Conservation (phyloP, 2,797 vertebrate species). For the Lacerta viridis region DNA sequence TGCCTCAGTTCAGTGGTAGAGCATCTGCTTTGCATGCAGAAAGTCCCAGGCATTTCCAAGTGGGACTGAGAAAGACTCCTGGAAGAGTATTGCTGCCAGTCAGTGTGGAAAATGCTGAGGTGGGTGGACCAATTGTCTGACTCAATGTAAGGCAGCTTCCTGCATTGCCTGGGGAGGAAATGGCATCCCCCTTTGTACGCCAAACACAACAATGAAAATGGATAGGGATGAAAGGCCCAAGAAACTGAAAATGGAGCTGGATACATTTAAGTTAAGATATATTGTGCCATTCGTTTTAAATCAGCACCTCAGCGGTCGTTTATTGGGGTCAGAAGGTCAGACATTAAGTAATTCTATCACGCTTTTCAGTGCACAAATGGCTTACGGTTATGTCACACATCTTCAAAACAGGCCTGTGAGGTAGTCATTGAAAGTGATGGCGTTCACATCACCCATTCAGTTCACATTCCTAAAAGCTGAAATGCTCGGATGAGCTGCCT, state of each 20-base stretch:
- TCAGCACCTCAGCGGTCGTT: not conserved
- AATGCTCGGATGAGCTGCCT: not conserved
- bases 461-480: not conserved
- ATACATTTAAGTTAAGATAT: not conserved
- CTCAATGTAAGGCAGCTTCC: not conserved
- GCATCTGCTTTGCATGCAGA: not conserved
- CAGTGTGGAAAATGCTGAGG: no score
- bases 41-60: not conserved
- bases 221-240: not conserved
- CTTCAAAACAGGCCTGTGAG: slow-evolving; percentile 18
- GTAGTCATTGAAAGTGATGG: not conserved
- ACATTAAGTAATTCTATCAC: slow-evolving; percentile 12
- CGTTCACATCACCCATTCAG: not conserved
- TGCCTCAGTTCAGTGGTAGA: not conserved
- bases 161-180: not conserved
- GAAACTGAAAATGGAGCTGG: not conserved
- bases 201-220: not conserved
- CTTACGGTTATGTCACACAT: not conserved
- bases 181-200: not conserved
- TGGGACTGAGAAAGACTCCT: not conserved
- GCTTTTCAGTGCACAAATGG: slow-evolving; percentile 25
- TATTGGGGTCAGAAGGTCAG: not conserved
- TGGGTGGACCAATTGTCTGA: not conserved
- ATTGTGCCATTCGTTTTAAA: slow-evolving; percentile 18
- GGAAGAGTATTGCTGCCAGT: not conserved